phyloP scores from a whole-genome alignment of 2,113 vertebrate genomes.

The Corythornis vintsioides region DNA sequence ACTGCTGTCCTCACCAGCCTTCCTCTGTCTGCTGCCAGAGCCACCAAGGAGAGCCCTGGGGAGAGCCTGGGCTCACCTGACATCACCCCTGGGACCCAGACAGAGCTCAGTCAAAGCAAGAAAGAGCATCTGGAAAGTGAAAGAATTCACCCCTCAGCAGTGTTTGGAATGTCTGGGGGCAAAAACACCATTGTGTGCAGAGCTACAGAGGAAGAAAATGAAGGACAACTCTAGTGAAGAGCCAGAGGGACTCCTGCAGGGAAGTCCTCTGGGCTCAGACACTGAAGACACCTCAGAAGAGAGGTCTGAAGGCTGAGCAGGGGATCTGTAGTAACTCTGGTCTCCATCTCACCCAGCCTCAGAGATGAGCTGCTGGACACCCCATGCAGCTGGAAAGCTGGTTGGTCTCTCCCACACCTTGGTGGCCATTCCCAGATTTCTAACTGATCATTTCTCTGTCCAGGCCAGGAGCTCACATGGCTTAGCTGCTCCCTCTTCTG shows the following conservation, averaged over 20 bases:
- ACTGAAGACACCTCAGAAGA: background rate
- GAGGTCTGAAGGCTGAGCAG: background rate
- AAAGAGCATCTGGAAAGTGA: background rate
- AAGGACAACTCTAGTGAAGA: background rate
- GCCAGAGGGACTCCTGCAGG: no score
- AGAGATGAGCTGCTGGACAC: background rate
- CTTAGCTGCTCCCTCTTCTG: background rate
- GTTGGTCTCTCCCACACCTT: background rate
- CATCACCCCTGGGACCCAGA: background rate
- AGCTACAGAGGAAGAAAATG: background rate
- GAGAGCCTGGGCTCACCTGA: background rate
- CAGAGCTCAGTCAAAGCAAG: background rate
- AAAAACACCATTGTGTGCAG: background rate
- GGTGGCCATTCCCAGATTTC: background rate
- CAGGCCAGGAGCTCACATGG: background rate
- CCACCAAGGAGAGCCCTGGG: no score
- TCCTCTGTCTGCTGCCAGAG: rapidly evolving
- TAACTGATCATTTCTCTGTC: background rate
- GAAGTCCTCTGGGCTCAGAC: background rate
- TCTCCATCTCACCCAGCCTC: background rate
- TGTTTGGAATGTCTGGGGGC: background rate
- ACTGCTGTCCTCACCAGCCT: background rate
- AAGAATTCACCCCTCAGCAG: background rate
- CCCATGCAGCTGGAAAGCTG: background rate
- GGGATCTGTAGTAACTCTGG: background rate